Percentiles rank a stretch among this genome's conserved stretches.
Evolutionary conservation across 2,113 vertebrate species (phyloP).

Genomic region (Gopherus flavomarginatus): DNA sequence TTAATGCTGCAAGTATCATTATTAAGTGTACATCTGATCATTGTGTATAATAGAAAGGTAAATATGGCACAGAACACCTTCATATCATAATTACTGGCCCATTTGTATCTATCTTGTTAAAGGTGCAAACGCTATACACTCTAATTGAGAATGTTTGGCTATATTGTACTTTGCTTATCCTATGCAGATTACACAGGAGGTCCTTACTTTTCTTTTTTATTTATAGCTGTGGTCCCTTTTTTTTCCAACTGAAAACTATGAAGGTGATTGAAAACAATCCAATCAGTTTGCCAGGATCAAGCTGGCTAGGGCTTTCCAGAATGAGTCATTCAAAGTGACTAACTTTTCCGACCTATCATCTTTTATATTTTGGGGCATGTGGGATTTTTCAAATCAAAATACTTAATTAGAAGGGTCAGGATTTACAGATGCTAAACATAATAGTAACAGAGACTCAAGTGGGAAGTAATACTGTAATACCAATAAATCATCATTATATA

Average conservation of each 20-base stretch:
- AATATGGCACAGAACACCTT: slow-evolving; percentile 40
- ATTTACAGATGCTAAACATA: neutral
- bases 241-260: neutral
- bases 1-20: slow-evolving; percentile 53
- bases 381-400: neutral
- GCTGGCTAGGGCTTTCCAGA: neutral
- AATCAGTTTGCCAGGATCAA: neutral
- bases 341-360: neutral
- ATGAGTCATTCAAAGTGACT: neutral
- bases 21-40: slow-evolving; percentile 47
- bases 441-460: neutral
- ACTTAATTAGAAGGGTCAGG: neutral
- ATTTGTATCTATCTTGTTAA: slow-evolving; percentile 44
- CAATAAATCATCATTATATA: neutral
- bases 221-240: neutral
- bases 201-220: neutral
- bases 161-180: slow-evolving; percentile 5
- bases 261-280: neutral
- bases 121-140: neutral
- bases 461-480: neutral
- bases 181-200: neutral
- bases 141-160: neutral
- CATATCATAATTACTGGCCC: slow-evolving; percentile 32
- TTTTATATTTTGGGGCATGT: neutral
- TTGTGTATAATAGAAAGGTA: neutral